phyloP scores from a whole-genome alignment of 2,113 vertebrate genomes.

The Mystacornis crossleyi region DNA sequence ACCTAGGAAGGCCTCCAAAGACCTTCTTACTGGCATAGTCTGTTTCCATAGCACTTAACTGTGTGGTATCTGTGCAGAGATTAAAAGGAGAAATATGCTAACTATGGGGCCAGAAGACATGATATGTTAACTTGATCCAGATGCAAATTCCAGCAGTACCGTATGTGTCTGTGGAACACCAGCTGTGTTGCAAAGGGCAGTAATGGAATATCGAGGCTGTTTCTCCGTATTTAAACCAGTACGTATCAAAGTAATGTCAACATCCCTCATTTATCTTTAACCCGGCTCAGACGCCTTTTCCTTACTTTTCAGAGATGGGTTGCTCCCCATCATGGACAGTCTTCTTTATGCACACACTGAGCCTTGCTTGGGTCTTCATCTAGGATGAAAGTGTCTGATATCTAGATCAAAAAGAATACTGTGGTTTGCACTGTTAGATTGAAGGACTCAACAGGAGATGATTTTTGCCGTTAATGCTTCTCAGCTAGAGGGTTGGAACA shows the following conservation, averaged over 20 bases:
- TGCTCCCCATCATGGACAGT: neutral
- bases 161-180: neutral
- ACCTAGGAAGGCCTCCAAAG: neutral
- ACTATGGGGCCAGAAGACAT: neutral
- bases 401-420: neutral
- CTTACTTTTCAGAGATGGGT: neutral
- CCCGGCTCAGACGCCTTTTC: neutral
- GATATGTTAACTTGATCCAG: neutral
- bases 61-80: neutral
- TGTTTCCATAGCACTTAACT: neutral
- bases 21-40: neutral
- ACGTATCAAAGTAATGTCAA: neutral
- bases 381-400: neutral
- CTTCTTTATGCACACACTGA: neutral
- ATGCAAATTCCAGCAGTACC: neutral
- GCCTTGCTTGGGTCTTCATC: neutral
- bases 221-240: neutral
- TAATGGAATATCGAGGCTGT: neutral
- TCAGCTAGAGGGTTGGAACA: fast-evolving
- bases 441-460: neutral
- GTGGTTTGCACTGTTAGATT: neutral
- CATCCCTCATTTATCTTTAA: neutral
- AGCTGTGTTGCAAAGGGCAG: neutral
- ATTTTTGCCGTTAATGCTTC: neutral
- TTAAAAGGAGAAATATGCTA: neutral